phyloP scores from a whole-genome alignment of 2,888 invertebrate species.

The Cecidostiba fungosa region DNA sequence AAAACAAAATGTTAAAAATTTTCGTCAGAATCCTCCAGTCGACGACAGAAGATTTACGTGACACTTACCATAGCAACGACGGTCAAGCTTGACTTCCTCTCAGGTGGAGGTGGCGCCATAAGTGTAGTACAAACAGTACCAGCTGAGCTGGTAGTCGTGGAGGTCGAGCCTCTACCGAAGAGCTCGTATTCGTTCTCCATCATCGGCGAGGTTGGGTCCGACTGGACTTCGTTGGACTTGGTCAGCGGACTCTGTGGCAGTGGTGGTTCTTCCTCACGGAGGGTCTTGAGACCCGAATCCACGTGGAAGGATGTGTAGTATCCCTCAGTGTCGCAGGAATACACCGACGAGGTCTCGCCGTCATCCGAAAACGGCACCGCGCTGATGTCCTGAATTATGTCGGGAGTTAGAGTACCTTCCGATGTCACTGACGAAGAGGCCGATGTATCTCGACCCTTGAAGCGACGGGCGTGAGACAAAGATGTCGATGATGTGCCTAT shows the following conservation, averaged over 20 bases:
- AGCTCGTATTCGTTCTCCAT: conserved; percentile 95
- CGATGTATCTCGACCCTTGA: conserved; percentile 83
- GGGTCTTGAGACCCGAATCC: conserved; percentile 94
- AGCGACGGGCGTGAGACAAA: conserved; percentile 76
- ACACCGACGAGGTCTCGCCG: conserved; percentile 93
- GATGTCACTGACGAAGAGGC: conserved; percentile 92
- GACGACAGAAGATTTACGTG: background rate
- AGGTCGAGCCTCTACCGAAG: conserved; percentile 95
- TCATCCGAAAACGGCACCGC: conserved; percentile 84
- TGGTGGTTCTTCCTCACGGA: conserved; percentile 88
- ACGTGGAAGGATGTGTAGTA: conserved; percentile 99
- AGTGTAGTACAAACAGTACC: conserved; percentile 94
- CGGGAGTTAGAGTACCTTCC: conserved; percentile 91
- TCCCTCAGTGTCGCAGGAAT: conserved; percentile 98
- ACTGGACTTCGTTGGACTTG: conserved; percentile 83
- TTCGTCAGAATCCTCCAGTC: background rate
- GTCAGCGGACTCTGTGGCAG: conserved; percentile 85
- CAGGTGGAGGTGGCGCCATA: conserved; percentile 90
- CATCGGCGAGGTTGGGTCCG: conserved; percentile 86
- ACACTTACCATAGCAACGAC: conserved; percentile 77
- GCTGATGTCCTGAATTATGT: conserved; percentile 89
- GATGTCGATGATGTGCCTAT: conserved; percentile 80
- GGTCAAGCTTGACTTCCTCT: conserved; percentile 87
- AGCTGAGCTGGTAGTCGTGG: conserved; percentile 94
- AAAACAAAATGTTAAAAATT: background rate